Percentiles rank a stretch among this genome's conserved stretches.
Evolutionary conservation across 2,113 vertebrate species (phyloP).

Genomic region (Vicugna pacos): DNA sequence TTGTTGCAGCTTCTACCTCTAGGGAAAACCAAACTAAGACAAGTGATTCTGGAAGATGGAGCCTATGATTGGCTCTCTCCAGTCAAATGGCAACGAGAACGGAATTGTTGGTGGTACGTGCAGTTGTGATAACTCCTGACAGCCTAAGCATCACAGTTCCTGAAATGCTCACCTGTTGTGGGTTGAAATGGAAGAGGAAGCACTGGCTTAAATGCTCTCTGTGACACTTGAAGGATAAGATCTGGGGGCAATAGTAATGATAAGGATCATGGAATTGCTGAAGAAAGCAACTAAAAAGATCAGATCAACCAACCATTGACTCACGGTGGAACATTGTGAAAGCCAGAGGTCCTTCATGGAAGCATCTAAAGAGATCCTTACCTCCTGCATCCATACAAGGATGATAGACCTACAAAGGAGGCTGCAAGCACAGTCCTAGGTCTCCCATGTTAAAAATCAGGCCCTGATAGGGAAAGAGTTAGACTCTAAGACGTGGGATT

Average conservation of each 20-base stretch:
- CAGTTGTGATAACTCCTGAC: background rate
- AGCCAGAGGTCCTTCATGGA: background rate
- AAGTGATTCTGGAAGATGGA: background rate
- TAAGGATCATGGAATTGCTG: background rate
- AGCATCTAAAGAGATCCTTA: background rate
- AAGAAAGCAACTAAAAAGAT: background rate
- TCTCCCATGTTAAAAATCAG: background rate
- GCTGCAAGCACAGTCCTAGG: background rate
- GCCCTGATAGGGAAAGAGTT: background rate
- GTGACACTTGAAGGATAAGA: background rate
- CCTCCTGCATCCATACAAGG: background rate
- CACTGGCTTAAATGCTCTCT: background rate
- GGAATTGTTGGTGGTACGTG: accelerated
- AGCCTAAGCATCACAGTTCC: background rate
- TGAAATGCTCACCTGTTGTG: background rate
- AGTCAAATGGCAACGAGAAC: too few relatives aligned
- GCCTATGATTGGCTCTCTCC: background rate
- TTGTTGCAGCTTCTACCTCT: background rate
- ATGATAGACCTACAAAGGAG: background rate
- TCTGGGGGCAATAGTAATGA: background rate
- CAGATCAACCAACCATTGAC: background rate
- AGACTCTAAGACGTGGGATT: background rate
- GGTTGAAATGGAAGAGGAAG: background rate
- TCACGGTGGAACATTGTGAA: background rate
- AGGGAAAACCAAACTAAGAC: background rate